Base-by-base conservation (phyloP, 2,888 invertebrate species). In the Arge pagana region DNA sequence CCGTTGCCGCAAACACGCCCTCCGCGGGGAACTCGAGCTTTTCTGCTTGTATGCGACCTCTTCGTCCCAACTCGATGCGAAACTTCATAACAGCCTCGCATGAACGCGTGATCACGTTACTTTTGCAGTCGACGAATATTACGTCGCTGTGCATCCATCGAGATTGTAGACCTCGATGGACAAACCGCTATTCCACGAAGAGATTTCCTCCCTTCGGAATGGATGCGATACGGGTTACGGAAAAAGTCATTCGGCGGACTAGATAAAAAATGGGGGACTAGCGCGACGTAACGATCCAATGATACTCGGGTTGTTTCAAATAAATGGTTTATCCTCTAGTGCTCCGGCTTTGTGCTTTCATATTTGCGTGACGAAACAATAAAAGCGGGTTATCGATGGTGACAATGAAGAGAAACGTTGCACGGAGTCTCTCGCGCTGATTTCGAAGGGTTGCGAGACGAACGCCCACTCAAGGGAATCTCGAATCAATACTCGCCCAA, bases 81-180 rank as follows among this genome's bases (percentile, higher is more conserved):
- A n/a, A n/a, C n/a, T n/a, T n/a, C 35, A 30, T 45, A 45, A 45
- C 45, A 21, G 45, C 35, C 45, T 45, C 33, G 45, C 35, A 35
- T 45, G 35, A 45, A 45, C 45, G 35, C 45, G 45, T 35, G 13
- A 45, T 15, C 45, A 26, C 33, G 23, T 45, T 45, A 33, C 45
- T 30, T 30, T 33, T 10, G 23, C 15, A 23, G 16, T 11, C 23
- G 18, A 33, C 31, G 35, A 33, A 45, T 33, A 16, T 23, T 18
- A 10, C 28, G n/a, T 26, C 28, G 4, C 2, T 43, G n/a, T n/a
- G n/a, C n/a, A n/a, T n/a, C n/a, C n/a, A n/a, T n/a, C n/a, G n/a
- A n/a, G n/a, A n/a, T n/a, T n/a, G n/a, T n/a, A n/a, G n/a, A n/a
- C n/a, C n/a, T n/a, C n/a, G n/a, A n/a, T n/a, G n/a, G n/a, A n/a